A percentile compares a stretch with the other conserved stretches of the same genome.
phyloP scores from a whole-genome alignment of 2,888 invertebrate species.

The Dasypolia templi region DNA sequence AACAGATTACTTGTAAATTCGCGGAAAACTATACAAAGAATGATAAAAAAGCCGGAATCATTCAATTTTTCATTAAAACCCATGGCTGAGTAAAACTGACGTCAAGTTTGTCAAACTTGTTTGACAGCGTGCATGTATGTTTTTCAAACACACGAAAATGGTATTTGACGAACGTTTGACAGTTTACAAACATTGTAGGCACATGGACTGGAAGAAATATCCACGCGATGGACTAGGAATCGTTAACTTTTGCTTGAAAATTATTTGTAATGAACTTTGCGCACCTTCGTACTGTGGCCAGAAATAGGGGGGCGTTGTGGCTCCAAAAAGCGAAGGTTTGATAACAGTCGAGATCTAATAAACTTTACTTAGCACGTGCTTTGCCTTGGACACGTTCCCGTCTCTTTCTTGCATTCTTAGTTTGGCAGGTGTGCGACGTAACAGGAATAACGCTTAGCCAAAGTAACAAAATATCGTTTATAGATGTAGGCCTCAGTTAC shows the following conservation, averaged over 20 bases:
- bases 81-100: conserved; percentile 54
- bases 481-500: not conserved
- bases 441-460: not conserved
- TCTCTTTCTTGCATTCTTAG: not conserved
- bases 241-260: conserved; percentile 20
- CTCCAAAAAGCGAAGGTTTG: not conserved
- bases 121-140: conserved; percentile 64
- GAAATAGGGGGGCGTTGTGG: not conserved
- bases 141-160: conserved; percentile 66
- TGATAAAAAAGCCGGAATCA: not conserved
- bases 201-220: conserved; percentile 44
- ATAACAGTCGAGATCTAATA: not conserved
- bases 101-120: conserved; percentile 64
- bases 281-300: not conserved
- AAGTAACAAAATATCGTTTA: not conserved
- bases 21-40: not conserved
- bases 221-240: conserved; percentile 17
- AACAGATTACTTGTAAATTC: not conserved
- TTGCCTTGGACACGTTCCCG: not conserved
- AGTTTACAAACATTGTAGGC: conserved; percentile 63
- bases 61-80: conserved; percentile 10
- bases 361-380: not conserved
- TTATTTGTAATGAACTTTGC: conserved; percentile 10
- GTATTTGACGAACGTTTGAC: conserved; percentile 61
- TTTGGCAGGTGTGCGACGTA: not conserved